Evolutionary conservation across 2,113 vertebrate genomes (phyloP).

Genomic region (Charina bottae): DNA sequence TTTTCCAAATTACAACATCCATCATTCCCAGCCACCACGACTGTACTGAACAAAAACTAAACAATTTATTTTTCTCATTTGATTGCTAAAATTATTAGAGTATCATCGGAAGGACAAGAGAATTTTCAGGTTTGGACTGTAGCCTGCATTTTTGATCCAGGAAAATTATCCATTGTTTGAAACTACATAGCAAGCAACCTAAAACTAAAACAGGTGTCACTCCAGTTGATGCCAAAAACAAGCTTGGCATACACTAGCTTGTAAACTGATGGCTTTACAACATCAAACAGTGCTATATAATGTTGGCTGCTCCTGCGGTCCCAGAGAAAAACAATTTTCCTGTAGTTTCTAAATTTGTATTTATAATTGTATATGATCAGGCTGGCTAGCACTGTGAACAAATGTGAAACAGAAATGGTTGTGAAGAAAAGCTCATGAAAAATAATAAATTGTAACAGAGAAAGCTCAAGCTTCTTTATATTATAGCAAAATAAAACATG

Average conservation of each 20-base stretch:
- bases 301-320: constrained; percentile 62
- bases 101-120: constrained; percentile 65
- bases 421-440: constrained; percentile 63
- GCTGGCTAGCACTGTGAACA: constrained; percentile 63
- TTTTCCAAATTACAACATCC: neutral
- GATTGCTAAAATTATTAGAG: constrained; percentile 60
- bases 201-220: constrained; percentile 74
- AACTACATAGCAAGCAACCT: constrained; percentile 62
- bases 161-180: constrained; percentile 62
- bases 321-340: constrained; percentile 66
- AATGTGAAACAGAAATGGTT: constrained; percentile 51
- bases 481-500: constrained; percentile 65
- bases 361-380: constrained; percentile 65
- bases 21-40: constrained; percentile 6
- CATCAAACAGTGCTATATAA: constrained; percentile 72
- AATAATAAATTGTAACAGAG: constrained; percentile 67
- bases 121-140: constrained; percentile 55
- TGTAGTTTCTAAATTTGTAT: constrained; percentile 48
- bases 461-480: constrained; percentile 61
- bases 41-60: neutral
- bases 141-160: constrained; percentile 60
- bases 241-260: constrained; percentile 70
- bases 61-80: constrained; percentile 60
- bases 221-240: constrained; percentile 63
- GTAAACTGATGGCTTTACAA: constrained; percentile 69